These are phyloP conservation scores for Myrmecobius fasciatus DNA, from an alignment of 2,113 vertebrate genomes.

Conservation along the genomic window DNA sequence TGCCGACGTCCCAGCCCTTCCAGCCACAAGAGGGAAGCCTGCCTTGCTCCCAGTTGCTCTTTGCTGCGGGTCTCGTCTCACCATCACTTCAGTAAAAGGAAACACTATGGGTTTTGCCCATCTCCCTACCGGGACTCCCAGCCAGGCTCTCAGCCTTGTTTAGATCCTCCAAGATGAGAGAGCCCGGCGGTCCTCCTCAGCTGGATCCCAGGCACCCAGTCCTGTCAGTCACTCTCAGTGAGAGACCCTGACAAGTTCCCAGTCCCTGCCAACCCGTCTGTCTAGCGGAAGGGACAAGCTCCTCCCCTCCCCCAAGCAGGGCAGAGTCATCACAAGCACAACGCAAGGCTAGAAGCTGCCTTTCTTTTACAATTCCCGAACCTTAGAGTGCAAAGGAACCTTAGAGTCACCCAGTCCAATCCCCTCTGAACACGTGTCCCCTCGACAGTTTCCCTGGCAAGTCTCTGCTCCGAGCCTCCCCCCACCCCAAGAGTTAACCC, in stretches of 20 bases:
- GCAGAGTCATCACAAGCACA: not conserved
- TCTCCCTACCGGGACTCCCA: not conserved
- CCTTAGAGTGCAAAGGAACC: not conserved
- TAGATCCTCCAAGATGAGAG: no score
- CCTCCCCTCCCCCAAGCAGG: not conserved
- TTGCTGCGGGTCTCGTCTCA: not conserved
- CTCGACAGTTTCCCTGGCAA: no score
- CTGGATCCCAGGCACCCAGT: no score
- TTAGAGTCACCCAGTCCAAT: not conserved
- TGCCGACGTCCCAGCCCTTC: no score
- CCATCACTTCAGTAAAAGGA: not conserved
- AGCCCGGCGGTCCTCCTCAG: not conserved
- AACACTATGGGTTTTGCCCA: not conserved
- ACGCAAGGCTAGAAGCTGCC: not conserved
- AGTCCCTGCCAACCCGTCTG: not conserved
- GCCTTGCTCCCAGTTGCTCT: not conserved
- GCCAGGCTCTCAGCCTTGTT: not conserved
- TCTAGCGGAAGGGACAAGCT: no score
- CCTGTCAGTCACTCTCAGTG: no score
- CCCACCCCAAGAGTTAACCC: not conserved
- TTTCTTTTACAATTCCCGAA: not conserved
- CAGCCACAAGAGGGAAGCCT: not conserved
- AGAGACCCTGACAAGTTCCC: not conserved
- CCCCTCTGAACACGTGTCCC: not conserved
- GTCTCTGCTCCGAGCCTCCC: not conserved